Evolutionary conservation across 2,797 vertebrate species (phyloP).

Genomic region (Anguilla obscura): DNA sequence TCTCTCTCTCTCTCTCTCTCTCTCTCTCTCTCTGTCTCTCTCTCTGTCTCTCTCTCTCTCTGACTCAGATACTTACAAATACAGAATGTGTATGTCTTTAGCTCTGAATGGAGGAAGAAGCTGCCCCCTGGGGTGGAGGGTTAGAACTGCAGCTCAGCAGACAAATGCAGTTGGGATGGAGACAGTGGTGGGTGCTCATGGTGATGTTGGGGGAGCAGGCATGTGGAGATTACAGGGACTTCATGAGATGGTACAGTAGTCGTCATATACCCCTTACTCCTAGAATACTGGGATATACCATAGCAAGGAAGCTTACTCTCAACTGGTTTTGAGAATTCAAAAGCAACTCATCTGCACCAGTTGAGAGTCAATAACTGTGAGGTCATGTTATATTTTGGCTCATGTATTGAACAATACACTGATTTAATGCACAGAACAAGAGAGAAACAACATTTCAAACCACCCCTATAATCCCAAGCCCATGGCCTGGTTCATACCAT

Average conservation of each 20-base stretch:
- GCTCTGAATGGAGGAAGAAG: neutral
- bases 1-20: too few relatives aligned
- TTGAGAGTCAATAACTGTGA: neutral
- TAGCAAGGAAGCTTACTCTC: neutral
- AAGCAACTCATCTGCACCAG: neutral
- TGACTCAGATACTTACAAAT: constrained; percentile 44
- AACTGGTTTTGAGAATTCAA: neutral
- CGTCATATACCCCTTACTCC: neutral
- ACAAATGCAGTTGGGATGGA: neutral
- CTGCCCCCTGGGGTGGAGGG: constrained; percentile 21
- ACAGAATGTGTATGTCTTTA: neutral
- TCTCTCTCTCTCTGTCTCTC: neutral
- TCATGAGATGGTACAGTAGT: neutral
- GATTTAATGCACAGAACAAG: neutral
- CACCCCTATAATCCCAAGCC: neutral
- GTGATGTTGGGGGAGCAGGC: neutral
- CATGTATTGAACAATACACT: neutral
- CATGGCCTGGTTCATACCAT: neutral
- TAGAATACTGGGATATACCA: neutral
- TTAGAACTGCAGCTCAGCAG: neutral
- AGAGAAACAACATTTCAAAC: neutral
- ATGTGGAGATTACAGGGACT: neutral
- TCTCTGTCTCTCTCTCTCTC: neutral
- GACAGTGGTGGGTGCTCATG: neutral
- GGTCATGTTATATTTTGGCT: neutral